phyloP scores from a whole-genome alignment of 1,140 invertebrate species.

The Zaprionus ornatus region DNA sequence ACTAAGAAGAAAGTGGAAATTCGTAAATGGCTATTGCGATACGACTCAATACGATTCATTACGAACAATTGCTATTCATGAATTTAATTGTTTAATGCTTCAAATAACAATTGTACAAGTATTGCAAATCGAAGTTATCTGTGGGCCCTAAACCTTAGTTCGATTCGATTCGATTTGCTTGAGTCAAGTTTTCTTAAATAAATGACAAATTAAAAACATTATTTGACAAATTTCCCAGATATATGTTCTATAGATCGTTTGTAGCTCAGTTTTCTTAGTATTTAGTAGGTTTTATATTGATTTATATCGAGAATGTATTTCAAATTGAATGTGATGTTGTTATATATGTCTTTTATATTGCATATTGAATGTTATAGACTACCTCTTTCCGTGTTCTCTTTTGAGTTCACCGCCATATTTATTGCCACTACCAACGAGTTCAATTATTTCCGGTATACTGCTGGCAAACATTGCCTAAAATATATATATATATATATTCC shows the following conservation, averaged over 20 bases:
- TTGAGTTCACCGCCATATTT: constrained; percentile 99
- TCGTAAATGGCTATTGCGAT: constrained; percentile 37
- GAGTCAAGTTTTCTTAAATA: background rate
- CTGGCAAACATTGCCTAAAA: constrained; percentile 98
- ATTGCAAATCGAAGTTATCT: background rate
- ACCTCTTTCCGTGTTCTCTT: constrained; percentile 99
- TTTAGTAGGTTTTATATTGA: constrained; percentile 44
- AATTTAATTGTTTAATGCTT: constrained; percentile 6
- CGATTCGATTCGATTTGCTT: background rate
- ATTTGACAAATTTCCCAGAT: constrained; percentile 10
- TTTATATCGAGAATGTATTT: constrained; percentile 54
- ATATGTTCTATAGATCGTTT: constrained; percentile 8
- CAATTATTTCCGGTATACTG: constrained; percentile 99
- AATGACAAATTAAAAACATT: constrained; percentile 10
- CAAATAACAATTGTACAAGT: constrained; percentile 15
- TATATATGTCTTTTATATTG: constrained; percentile 42
- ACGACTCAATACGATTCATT: constrained; percentile 19
- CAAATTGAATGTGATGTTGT: constrained; percentile 59
- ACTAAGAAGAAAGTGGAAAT: constrained; percentile 57
- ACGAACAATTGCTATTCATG: constrained; percentile 21
- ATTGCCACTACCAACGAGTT: constrained; percentile 98
- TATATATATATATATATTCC: constrained; percentile 59
- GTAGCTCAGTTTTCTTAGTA: constrained; percentile 38
- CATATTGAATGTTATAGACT: constrained; percentile 84
- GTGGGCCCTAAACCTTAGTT: constrained; percentile 7